Percentiles rank a stretch among this genome's conserved stretches.
phyloP scores from a whole-genome alignment of 2,888 invertebrate genomes.

The Molorchus minor region DNA sequence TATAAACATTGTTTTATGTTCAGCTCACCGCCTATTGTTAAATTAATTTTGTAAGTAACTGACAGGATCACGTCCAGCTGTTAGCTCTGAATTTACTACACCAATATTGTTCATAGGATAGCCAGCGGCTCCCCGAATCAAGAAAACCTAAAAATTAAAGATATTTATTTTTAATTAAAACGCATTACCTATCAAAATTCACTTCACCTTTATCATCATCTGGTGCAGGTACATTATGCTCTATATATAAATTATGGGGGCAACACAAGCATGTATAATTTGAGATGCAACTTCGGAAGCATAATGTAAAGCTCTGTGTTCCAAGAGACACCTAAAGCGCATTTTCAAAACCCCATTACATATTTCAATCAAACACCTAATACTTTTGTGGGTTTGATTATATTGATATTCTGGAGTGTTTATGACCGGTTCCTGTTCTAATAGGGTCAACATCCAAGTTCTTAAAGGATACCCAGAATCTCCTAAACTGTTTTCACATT shows the following conservation, averaged over 20 bases:
- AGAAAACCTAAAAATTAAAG: not conserved
- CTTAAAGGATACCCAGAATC: conserved; percentile 28
- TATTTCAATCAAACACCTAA: conserved; percentile 16
- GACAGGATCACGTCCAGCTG: not conserved
- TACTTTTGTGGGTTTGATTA: no score
- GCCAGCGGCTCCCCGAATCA: not conserved
- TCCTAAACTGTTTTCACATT: no score
- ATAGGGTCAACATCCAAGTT: conserved; percentile 27
- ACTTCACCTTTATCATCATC: conserved; percentile 6
- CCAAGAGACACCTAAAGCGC: conserved; percentile 14
- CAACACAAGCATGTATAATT: conserved; percentile 9
- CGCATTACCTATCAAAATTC: not conserved
- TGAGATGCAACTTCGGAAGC: not conserved
- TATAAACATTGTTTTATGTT: no score
- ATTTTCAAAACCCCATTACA: conserved; percentile 25
- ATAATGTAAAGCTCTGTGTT: conserved; percentile 10
- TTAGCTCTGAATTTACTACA: conserved; percentile 4
- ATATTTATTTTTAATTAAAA: not conserved
- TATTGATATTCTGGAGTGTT: conserved; percentile 24
- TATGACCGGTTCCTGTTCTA: conserved; percentile 23
- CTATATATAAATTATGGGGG: not conserved
- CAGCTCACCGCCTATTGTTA: no score
- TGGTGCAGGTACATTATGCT: not conserved
- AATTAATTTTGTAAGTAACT: no score
- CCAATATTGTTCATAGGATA: not conserved